Conservation (phyloP, 2,888 invertebrate genomes). For the Lottia scabra region DNA sequence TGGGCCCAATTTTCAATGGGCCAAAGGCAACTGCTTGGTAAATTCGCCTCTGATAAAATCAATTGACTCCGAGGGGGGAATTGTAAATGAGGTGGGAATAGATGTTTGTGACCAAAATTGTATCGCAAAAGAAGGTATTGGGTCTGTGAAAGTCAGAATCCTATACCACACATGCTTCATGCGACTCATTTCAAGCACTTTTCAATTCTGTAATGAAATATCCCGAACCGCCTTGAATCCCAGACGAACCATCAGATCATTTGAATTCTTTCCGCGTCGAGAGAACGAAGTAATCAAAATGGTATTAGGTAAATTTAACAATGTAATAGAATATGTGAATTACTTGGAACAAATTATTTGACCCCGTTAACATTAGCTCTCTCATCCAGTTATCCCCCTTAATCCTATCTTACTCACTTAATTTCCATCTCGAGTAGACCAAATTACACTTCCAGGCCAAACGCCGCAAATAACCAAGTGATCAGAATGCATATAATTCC, state of each 20-base stretch:
- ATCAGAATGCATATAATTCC: neutral
- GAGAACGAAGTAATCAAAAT: neutral
- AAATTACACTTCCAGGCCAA: conserved; percentile 19
- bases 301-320: conserved; percentile 3
- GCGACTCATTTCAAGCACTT: too few species aligned
- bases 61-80: too few species aligned
- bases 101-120: too few species aligned
- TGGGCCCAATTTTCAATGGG: too few species aligned
- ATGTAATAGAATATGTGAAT: conserved; percentile 3
- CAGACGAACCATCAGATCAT: neutral
- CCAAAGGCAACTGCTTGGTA: too few species aligned
- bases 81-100: too few species aligned
- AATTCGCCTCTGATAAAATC: too few species aligned
- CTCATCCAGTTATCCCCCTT: conserved; percentile 7
- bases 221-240: too few species aligned
- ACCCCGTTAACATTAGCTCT: neutral
- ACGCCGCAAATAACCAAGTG: neutral
- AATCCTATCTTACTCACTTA: conserved; percentile 24
- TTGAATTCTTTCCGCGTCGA: neutral
- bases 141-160: too few species aligned
- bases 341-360: neutral
- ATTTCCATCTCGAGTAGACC: conserved; percentile 18
- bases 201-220: too few species aligned
- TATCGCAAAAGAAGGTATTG: too few species aligned
- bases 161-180: too few species aligned